Conservation (phyloP, 2,113 vertebrate species). For the Megaptera novaeangliae region DNA sequence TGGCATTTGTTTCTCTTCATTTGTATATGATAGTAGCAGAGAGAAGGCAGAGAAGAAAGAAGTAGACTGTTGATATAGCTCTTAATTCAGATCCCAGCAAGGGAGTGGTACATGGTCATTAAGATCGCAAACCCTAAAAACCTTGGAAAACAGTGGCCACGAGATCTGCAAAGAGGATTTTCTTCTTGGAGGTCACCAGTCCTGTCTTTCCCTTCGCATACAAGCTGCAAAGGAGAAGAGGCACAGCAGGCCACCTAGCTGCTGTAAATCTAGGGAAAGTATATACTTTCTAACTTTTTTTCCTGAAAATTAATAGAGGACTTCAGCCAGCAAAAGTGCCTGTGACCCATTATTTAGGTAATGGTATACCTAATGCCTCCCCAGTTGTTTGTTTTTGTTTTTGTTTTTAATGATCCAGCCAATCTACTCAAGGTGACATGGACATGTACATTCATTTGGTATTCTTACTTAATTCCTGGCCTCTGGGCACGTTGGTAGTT, state of each 20-base stretch:
- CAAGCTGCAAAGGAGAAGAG: background rate
- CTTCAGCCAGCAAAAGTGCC: background rate
- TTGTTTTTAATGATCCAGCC: background rate
- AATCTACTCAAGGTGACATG: background rate
- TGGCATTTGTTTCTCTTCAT: background rate
- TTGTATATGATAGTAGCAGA: background rate
- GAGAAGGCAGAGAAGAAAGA: background rate
- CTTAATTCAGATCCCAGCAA: background rate
- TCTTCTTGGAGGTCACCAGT: rapidly evolving
- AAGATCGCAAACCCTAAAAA: background rate
- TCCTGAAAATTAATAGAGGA: background rate
- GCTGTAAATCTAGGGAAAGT: background rate
- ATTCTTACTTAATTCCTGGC: background rate
- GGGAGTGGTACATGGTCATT: background rate
- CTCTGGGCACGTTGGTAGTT: background rate
- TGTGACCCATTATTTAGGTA: background rate
- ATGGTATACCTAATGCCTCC: background rate
- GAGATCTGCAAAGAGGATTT: background rate
- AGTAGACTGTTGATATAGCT: background rate
- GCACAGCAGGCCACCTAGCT: background rate
- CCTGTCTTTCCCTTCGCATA: background rate
- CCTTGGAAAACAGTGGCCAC: background rate
- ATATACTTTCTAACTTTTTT: background rate
- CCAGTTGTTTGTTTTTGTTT: background rate
- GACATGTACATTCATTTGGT: background rate